Conservation (phyloP, 2,888 invertebrate genomes). For the Itoplectis maculator region DNA sequence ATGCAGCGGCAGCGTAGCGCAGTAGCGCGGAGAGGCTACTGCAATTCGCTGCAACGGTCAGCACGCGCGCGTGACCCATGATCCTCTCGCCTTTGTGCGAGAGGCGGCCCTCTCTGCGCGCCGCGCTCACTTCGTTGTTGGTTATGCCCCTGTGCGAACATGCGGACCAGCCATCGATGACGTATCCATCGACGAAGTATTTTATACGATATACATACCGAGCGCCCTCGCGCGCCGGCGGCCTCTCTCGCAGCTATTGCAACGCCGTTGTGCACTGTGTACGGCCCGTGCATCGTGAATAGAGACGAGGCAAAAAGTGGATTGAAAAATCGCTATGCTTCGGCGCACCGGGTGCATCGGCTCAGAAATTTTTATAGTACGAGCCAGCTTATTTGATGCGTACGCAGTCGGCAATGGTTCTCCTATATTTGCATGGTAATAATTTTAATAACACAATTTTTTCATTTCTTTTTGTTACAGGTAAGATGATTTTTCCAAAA, state of each 20-base stretch:
- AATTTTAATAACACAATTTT: conserved; percentile 31
- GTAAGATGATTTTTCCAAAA: conserved; percentile 67
- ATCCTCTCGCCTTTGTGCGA: conserved; percentile 61
- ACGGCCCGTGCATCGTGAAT: conserved; percentile 50
- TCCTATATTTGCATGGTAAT: conserved; percentile 1
- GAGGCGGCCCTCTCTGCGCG: conserved; percentile 24
- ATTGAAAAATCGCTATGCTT: conserved; percentile 60
- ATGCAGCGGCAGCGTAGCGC: too few species aligned
- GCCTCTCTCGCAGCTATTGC: conserved; percentile 22
- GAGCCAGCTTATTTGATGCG: neutral
- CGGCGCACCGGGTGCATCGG: conserved; percentile 45
- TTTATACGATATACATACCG: conserved; percentile 41
- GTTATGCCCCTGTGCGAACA: conserved; percentile 45
- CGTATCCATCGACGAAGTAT: conserved; percentile 64
- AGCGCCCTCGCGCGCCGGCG: too few species aligned
- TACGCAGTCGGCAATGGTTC: conserved; percentile 36
- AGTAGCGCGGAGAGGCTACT: conserved; percentile 33
- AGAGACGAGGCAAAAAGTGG: conserved; percentile 47
- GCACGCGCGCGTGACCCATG: conserved; percentile 61
- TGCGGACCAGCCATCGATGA: conserved; percentile 55
- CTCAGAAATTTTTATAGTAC: conserved; percentile 16
- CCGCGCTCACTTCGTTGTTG: conserved; percentile 19
- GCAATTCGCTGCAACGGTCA: conserved; percentile 40
- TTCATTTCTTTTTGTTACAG: conserved; percentile 72
- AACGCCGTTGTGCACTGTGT: conserved; percentile 5